Evolutionary conservation across 2,888 invertebrate genomes (phyloP).

Genomic region (Dione juno): DNA sequence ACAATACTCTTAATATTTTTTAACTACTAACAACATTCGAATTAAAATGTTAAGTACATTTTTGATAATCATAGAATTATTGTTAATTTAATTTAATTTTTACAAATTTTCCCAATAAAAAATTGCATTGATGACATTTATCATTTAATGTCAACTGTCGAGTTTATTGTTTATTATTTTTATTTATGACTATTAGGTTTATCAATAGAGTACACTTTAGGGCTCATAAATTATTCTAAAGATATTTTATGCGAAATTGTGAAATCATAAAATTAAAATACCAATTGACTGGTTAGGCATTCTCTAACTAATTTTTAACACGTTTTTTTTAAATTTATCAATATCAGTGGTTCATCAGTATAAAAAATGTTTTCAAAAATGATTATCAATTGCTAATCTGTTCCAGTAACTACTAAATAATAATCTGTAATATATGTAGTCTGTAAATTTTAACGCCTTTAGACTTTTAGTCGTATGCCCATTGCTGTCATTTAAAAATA

Average conservation of each 20-base stretch:
- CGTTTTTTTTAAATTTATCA: too few species aligned
- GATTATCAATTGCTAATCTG: not conserved
- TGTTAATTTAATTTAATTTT: not conserved
- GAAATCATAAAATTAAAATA: too few species aligned
- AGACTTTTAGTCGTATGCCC: not conserved
- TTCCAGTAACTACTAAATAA: not conserved
- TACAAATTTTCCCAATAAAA: slow-evolving; percentile 13
- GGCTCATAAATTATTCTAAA: not conserved
- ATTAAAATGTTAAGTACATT: not conserved
- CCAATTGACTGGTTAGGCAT: too few species aligned
- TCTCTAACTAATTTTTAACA: too few species aligned
- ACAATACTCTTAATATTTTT: not conserved
- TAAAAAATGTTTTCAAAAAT: too few species aligned
- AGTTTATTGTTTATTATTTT: slow-evolving; percentile 20
- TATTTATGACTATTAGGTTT: slow-evolving; percentile 11
- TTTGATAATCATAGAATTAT: not conserved
- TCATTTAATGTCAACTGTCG: slow-evolving; percentile 5
- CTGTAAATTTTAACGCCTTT: not conserved
- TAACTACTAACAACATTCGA: not conserved
- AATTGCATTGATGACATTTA: slow-evolving; percentile 3
- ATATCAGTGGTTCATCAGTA: too few species aligned
- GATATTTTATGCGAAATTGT: too few species aligned
- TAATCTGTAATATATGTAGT: not conserved
- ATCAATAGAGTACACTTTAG: not conserved
- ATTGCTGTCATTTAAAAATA: slow-evolving; percentile 7